Base-by-base conservation (phyloP, 2,113 vertebrate genomes). In the Hippopotamus amphibius region DNA sequence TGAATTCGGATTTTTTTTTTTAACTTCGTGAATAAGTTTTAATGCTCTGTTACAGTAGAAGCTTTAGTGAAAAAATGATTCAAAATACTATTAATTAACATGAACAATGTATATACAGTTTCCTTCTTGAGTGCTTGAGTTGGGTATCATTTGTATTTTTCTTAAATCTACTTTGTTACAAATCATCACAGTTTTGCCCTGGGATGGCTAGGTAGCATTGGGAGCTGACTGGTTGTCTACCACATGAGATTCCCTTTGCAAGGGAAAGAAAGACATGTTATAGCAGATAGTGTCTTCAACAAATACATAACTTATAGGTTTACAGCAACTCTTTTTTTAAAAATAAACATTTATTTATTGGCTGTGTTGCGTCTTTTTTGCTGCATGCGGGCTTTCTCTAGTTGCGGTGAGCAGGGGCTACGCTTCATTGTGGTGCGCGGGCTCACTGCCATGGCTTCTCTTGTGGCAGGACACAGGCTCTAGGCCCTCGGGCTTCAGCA, bases 91-190 rank as follows among this genome's bases (percentile, higher is more conserved):
- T 74, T 59, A 90, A 48, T 74, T 66, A 90, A 55, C 33, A 15
- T 88, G 83, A 96, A 76, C 50, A 88, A 13, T 95, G 16, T 77
- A 63, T 84, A 59, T 77, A 80, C 14, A 48, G 48, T 93, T 97
- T 87, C 22, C 26, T 83, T 84, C 76, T 80, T 85, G 86, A 92
- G 59, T 53, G 59, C 26, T 81, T 72, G 50, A 84, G 33, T 66
- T 83, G 8, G 66, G 4, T 66, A 7, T 48, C 4, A 0, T 88
- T 96, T 92, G 80, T 76, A 46, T 83, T 76, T 28, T 68, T 69
- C 77, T 81, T 59, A 96, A 74, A 14, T 66, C 63, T 72, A 24
- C n/a, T 80, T 93, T 92, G 65, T 88, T 89, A 68, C 6, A 59
- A 90, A 82, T 41, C 2, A 26, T 30, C 24, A 46, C 7, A 43